phyloP scores from a whole-genome alignment of 2,113 vertebrate species.

The Xiphophorus hellerii region DNA sequence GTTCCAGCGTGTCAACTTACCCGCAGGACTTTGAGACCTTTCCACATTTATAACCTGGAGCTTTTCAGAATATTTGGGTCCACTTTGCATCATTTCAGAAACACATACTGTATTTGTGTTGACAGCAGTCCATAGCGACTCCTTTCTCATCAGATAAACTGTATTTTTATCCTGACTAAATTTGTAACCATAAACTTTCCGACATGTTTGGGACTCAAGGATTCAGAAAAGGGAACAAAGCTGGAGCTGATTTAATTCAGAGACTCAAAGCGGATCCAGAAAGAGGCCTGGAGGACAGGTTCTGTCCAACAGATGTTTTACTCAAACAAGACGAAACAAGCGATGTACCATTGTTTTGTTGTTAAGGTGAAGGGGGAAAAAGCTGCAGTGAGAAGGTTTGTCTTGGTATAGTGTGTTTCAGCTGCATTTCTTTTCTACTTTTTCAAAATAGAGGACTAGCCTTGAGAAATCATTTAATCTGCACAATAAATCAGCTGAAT shows the following conservation, averaged over 20 bases:
- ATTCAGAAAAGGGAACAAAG: conserved; percentile 16
- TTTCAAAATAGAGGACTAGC: conserved; percentile 62
- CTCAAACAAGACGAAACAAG: conserved; percentile 17
- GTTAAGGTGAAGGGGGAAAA: conserved; percentile 32
- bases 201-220: conserved; percentile 5
- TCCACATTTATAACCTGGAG: background rate
- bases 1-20: conserved; percentile 10
- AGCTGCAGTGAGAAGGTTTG: conserved; percentile 42
- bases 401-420: conserved; percentile 55
- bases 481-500: conserved; percentile 62
- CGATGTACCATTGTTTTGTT: conserved; percentile 19
- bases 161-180: conserved; percentile 21
- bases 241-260: conserved; percentile 6
- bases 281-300: conserved; percentile 21
- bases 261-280: conserved; percentile 22
- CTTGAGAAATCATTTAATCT: conserved; percentile 45
- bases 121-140: conserved; percentile 1
- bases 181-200: conserved; percentile 20
- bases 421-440: conserved; percentile 69
- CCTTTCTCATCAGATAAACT: conserved; percentile 16
- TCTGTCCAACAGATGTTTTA: conserved; percentile 9
- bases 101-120: background rate
- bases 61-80: background rate
- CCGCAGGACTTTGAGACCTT: conserved; percentile 5
- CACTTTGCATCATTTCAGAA: conserved; percentile 11